Base-by-base conservation (phyloP, 1,140 invertebrate genomes). In the Steinernema feltiae region DNA sequence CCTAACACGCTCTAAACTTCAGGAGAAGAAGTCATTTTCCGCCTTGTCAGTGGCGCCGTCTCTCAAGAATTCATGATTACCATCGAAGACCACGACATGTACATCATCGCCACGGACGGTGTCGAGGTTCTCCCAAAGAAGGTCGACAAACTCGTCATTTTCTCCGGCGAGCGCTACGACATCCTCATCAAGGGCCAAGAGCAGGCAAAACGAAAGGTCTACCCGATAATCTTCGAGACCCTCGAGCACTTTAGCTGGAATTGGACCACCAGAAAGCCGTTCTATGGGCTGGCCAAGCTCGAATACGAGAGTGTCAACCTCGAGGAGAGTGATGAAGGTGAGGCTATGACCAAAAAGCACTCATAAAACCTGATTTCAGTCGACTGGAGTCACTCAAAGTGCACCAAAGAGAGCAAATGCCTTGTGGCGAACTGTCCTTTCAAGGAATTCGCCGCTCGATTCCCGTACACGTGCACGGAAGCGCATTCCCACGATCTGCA, bases 11-110 rank as follows among this genome's bases (percentile, higher is more conserved):
- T 63, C 53, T 63, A 63, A 46, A 70, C 35, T 76, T 70, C 35
- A 76, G 75, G 30, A 72, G 80, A 80, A 32, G 69, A 79, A 35
- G 76, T 82, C 31, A 72, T 83, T 12, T 79, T 75, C 72, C 82
- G 83, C 1, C 72, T 86, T 30, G 81, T 86, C 1, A 86, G 84
- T 71, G 84, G 84, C n/a, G 82, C 83, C n/a, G 83, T 86, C 1
- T 82, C 84, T 1, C 82, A 85, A 76, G 80, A 85, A 27, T 32
- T 85, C 1, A 77, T 85, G 71, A 70, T 85, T 30, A 79, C 83
- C 76, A 29, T 83, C 15, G 83, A 85, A 71, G 84, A 80, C 18
- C 83, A 85, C 72, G 69, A 77, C 12, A 78, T 85, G 69, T 79
- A 71, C 12, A 76, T 85, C 1, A 79, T 84, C n/a, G 77, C 84